Conservation (phyloP, 2,113 vertebrate species). For the Dasyornis broadbenti region DNA sequence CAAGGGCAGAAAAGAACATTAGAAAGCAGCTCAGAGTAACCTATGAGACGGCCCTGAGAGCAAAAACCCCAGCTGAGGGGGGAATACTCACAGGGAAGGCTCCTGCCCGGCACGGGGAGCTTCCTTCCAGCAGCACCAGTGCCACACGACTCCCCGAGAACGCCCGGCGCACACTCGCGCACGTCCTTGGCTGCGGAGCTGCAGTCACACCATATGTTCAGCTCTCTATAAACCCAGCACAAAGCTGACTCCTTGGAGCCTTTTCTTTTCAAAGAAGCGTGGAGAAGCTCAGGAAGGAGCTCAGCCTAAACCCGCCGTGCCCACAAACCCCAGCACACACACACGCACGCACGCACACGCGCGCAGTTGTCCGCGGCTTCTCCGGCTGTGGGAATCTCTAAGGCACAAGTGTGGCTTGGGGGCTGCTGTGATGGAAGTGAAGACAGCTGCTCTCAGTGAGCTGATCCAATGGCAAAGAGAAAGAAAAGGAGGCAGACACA, state of each 20-base stretch:
- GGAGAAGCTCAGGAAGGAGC: background rate
- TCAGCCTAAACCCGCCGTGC: background rate
- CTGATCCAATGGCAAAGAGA: conserved; percentile 27
- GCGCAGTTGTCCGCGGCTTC: background rate
- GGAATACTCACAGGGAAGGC: background rate
- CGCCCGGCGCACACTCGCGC: background rate
- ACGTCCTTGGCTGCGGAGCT: fast-evolving
- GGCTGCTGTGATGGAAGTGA: background rate
- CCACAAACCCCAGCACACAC: background rate
- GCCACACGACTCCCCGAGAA: fast-evolving
- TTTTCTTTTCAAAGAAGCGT: background rate
- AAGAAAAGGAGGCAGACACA: conserved; percentile 38
- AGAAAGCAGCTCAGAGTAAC: background rate
- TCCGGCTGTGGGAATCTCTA: background rate
- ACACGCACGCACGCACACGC: background rate
- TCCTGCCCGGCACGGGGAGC: background rate
- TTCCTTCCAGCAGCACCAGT: background rate
- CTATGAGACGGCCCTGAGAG: background rate
- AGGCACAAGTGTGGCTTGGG: background rate
- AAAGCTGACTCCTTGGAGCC: background rate
- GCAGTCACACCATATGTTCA: background rate
- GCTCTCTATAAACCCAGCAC: background rate
- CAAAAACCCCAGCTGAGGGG: background rate
- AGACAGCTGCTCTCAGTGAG: conserved; percentile 51
- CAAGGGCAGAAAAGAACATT: background rate